These are phyloP conservation scores for Acanthiza pusilla DNA, from an alignment of 2,797 vertebrate species.

Conservation along the genomic window DNA sequence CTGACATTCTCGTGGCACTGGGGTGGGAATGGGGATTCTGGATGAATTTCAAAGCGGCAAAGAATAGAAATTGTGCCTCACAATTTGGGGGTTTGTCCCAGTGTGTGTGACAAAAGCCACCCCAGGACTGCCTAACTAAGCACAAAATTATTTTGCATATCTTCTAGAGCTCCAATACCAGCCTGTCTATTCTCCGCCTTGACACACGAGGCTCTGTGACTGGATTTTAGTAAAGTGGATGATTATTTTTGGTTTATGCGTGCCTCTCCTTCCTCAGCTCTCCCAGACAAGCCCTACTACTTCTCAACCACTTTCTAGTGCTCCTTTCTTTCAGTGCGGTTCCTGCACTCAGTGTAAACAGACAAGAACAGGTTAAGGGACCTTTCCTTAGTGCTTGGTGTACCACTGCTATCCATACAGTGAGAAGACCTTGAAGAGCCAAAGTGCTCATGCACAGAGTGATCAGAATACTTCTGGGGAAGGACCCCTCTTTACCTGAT, in stretches of 20 bases:
- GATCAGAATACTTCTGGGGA: not conserved
- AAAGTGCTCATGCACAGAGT: not conserved
- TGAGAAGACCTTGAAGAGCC: not conserved
- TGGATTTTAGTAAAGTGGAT: not conserved
- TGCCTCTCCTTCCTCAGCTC: not conserved
- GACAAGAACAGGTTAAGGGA: not conserved
- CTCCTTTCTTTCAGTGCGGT: accelerated
- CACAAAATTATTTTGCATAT: not conserved
- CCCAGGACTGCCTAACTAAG: not conserved
- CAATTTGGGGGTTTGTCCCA: not conserved
- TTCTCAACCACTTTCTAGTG: not conserved
- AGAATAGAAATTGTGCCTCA: not conserved
- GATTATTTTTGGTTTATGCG: not conserved
- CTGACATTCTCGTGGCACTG: not conserved
- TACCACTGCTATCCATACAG: not conserved
- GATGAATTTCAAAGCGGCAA: not conserved
- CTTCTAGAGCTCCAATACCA: not conserved
- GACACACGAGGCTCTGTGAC: not conserved
- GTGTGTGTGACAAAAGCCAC: not conserved
- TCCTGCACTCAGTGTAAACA: not conserved
- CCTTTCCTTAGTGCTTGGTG: not conserved
- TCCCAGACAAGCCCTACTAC: not conserved
- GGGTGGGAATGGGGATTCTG: not conserved
- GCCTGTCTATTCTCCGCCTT: not conserved
- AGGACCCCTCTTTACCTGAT: not conserved